Percentiles rank a stretch among this genome's conserved stretches.
Conservation (phyloP, 1,140 invertebrate species). For the Amphibalanus amphitrite region DNA sequence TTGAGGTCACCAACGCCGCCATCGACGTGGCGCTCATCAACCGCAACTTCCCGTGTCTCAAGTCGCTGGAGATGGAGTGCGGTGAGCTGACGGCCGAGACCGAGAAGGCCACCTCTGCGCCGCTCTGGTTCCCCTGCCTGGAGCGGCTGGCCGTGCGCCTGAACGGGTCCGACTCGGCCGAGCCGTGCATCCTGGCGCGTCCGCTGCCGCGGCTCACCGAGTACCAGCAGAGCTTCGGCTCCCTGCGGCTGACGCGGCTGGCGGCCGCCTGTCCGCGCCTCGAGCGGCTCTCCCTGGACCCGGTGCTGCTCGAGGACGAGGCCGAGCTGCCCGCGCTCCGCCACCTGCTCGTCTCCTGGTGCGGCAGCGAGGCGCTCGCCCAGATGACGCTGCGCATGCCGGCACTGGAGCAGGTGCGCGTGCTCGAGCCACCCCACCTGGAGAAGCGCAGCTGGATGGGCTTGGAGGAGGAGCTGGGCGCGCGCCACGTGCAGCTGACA, state of each 20-base stretch:
- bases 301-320: neutral
- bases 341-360: neutral
- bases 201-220: neutral
- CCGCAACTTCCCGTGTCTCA: slow-evolving; percentile 3
- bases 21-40: slow-evolving; percentile 1
- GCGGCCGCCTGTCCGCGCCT: neutral
- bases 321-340: neutral
- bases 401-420: neutral
- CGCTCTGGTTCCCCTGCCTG: slow-evolving; percentile 1
- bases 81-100: neutral
- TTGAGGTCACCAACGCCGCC: neutral
- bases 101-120: neutral
- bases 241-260: neutral
- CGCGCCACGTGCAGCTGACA: neutral
- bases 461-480: neutral
- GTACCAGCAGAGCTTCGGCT: neutral
- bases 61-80: neutral
- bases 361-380: neutral
- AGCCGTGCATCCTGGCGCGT: neutral
- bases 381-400: neutral
- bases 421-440: neutral
- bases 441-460: neutral
- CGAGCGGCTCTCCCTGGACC: neutral
- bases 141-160: neutral
- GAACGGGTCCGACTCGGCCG: neutral